phyloP scores from a whole-genome alignment of 2,888 invertebrate genomes.

The Cerastis rubricosa region DNA sequence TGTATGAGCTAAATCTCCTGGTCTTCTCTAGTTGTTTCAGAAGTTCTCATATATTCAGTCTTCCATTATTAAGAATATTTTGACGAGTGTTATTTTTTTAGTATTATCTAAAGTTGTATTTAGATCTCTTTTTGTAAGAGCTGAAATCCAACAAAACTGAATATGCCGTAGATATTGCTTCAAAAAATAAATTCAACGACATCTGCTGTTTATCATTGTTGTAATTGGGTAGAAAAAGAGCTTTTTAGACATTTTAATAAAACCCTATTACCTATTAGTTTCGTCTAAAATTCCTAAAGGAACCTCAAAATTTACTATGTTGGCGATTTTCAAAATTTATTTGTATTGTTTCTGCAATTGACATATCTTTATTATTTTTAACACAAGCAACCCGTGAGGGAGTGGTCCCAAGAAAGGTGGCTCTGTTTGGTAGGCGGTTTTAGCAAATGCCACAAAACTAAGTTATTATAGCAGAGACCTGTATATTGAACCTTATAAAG shows the following conservation, averaged over 20 bases:
- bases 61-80: neutral
- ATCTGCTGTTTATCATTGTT: neutral
- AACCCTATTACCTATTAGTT: neutral
- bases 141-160: neutral
- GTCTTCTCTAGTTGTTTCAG: neutral
- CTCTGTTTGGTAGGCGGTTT: neutral
- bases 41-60: neutral
- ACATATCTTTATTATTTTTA: neutral
- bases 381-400: neutral
- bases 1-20: too few relatives aligned
- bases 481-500: neutral
- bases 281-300: neutral
- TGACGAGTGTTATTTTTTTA: neutral
- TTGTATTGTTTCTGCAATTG: neutral
- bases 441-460: neutral
- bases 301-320: neutral
- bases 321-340: neutral
- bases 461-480: neutral
- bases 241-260: neutral
- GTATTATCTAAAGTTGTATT: neutral
- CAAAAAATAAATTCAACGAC: neutral
- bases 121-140: neutral
- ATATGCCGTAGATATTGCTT: neutral
- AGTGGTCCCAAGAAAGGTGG: neutral
- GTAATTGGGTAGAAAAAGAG: neutral